These are phyloP conservation scores for Acleris laterana DNA, from an alignment of 2,888 invertebrate species.

Conservation along the genomic window DNA sequence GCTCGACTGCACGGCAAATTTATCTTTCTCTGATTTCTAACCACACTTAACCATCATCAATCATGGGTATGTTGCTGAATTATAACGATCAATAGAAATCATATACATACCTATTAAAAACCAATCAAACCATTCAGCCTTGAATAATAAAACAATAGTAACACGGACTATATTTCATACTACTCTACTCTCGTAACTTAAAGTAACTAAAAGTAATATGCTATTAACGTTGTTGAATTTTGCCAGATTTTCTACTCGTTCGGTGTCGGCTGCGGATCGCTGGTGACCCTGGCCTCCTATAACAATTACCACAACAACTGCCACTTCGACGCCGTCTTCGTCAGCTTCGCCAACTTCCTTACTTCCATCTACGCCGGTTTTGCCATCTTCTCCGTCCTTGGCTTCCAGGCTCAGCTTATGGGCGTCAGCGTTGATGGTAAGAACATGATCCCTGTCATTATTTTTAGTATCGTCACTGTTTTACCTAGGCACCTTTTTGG, in stretches of 20 bases:
- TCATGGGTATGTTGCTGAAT: too few relatives aligned
- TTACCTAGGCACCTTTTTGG: too few relatives aligned
- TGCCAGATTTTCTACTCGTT: constrained; percentile 91
- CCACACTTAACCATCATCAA: too few relatives aligned
- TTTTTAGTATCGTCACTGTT: too few relatives aligned
- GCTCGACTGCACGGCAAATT: too few relatives aligned
- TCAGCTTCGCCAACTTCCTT: constrained; percentile 87
- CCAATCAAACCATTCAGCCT: too few relatives aligned
- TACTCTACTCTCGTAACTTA: too few relatives aligned
- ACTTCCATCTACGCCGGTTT: constrained; percentile 92
- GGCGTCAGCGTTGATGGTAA: constrained; percentile 85
- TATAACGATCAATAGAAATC: too few relatives aligned
- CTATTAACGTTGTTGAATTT: constrained; percentile 20
- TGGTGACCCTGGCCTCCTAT: constrained; percentile 91
- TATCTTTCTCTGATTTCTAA: too few relatives aligned
- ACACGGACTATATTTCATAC: too few relatives aligned
- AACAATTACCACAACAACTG: constrained; percentile 88
- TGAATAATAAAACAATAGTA: too few relatives aligned
- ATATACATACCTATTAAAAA: too few relatives aligned
- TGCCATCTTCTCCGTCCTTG: constrained; percentile 91
- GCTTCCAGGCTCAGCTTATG: constrained; percentile 88
- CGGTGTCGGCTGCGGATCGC: constrained; percentile 89
- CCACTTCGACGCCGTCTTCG: constrained; percentile 89
- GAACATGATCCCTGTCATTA: constrained; percentile 22
- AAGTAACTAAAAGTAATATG: neutral